These are phyloP conservation scores for Periparus ater DNA, from an alignment of 2,797 vertebrate species.

Conservation along the genomic window DNA sequence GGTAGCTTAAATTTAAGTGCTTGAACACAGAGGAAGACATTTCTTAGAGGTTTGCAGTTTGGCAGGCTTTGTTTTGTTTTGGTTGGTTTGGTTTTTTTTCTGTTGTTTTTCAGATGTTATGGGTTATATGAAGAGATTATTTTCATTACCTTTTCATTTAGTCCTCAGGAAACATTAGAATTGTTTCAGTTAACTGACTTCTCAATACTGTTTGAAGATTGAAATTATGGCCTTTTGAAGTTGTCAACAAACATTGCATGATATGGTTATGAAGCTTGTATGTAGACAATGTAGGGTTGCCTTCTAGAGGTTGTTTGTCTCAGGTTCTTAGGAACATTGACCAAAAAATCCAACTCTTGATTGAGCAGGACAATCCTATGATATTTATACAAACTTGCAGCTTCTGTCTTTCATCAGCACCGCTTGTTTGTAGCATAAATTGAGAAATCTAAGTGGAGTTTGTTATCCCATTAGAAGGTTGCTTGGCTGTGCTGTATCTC, in stretches of 20 bases:
- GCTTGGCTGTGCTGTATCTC: neutral
- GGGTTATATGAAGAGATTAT: neutral
- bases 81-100: too few species aligned
- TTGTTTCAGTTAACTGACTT: neutral
- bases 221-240: neutral
- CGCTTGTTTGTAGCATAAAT: neutral
- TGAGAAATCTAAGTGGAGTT: neutral
- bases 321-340: neutral
- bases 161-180: neutral
- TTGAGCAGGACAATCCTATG: neutral
- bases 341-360: neutral
- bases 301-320: neutral
- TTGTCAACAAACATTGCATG: neutral
- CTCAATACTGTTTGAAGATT: neutral
- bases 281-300: neutral
- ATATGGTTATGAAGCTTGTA: neutral
- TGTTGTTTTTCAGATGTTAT: neutral
- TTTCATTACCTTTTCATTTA: neutral
- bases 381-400: neutral
- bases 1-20: neutral
- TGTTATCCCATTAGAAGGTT: neutral
- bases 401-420: neutral
- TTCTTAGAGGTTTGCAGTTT: neutral
- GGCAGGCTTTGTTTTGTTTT: neutral
- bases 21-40: neutral